Evolutionary conservation across 2,888 invertebrate genomes (phyloP).

Genomic region (Pocota personata): DNA sequence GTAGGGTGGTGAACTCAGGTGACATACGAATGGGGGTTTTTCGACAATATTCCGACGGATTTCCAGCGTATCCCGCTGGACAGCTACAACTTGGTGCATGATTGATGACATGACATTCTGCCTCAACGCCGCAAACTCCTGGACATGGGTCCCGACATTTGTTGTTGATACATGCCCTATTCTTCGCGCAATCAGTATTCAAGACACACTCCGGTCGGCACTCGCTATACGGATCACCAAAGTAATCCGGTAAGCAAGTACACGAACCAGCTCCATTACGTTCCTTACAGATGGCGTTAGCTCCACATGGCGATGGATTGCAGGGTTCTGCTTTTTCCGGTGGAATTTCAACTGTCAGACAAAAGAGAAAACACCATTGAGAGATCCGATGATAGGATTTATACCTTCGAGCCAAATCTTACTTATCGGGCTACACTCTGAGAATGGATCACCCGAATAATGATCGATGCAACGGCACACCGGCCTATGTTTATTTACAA

Average conservation of each 20-base stretch:
- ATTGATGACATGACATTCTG: constrained; percentile 91
- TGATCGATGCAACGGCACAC: constrained; percentile 91
- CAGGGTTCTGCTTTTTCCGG: constrained; percentile 89
- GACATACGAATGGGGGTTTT: constrained; percentile 84
- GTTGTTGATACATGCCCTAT: constrained; percentile 91
- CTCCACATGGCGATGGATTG: constrained; percentile 93
- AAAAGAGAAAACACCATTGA: constrained; percentile 31
- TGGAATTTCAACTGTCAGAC: constrained; percentile 79
- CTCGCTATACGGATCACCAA: constrained; percentile 93
- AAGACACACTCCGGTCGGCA: constrained; percentile 94
- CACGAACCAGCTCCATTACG: constrained; percentile 93
- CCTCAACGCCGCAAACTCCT: constrained; percentile 91
- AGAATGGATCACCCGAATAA: constrained; percentile 93
- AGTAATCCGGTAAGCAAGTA: constrained; percentile 91
- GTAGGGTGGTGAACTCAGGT: constrained; percentile 76
- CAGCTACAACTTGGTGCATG: constrained; percentile 93
- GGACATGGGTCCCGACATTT: constrained; percentile 93
- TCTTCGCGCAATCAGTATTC: constrained; percentile 90
- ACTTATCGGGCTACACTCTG: constrained; percentile 87
- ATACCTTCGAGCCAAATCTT: constrained; percentile 78
- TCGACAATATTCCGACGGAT: constrained; percentile 87
- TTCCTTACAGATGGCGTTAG: constrained; percentile 92
- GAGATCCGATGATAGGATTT: neutral
- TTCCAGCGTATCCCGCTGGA: constrained; percentile 90
- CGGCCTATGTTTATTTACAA: constrained; percentile 92